A percentile compares a stretch with the other conserved stretches of the same genome.
These are phyloP conservation scores for Heliconius hortense DNA, from an alignment of 2,888 invertebrate genomes.

Conservation along the genomic window DNA sequence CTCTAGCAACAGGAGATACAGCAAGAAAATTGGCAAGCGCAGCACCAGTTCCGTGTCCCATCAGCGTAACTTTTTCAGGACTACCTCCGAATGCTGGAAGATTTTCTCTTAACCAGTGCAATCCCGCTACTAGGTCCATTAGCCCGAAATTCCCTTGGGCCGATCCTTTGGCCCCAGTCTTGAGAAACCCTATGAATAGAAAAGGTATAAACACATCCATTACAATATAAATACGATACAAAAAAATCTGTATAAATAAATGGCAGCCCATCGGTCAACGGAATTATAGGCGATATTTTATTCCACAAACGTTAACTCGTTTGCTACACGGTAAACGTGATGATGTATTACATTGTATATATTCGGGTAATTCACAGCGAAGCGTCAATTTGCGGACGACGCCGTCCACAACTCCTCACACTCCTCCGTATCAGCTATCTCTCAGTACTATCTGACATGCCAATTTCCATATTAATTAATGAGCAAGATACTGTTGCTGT, in stretches of 20 bases:
- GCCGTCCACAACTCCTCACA: conserved; percentile 33
- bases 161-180: conserved; percentile 93
- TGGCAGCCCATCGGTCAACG: not conserved
- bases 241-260: not conserved
- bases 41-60: conserved; percentile 98
- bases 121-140: conserved; percentile 95
- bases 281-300: not conserved
- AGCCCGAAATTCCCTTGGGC: conserved; percentile 95
- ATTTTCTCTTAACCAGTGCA: conserved; percentile 98
- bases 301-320: conserved; percentile 20
- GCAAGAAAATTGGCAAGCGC: conserved; percentile 97
- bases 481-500: conserved; percentile 28
- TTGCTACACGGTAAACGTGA: conserved; percentile 20
- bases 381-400: conserved; percentile 40
- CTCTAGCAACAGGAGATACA: conserved; percentile 96
- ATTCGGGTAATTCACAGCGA: conserved; percentile 34
- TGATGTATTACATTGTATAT: conserved; percentile 35
- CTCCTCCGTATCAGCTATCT: conserved; percentile 37
- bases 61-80: conserved; percentile 93
- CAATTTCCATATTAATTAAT: conserved; percentile 41
- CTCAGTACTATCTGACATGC: conserved; percentile 32
- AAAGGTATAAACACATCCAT: not conserved
- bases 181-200: conserved; percentile 88
- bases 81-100: conserved; percentile 97
- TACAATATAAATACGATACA: not conserved